phyloP scores from a whole-genome alignment of 2,888 invertebrate genomes.

The Ypsolopha scabrella region DNA sequence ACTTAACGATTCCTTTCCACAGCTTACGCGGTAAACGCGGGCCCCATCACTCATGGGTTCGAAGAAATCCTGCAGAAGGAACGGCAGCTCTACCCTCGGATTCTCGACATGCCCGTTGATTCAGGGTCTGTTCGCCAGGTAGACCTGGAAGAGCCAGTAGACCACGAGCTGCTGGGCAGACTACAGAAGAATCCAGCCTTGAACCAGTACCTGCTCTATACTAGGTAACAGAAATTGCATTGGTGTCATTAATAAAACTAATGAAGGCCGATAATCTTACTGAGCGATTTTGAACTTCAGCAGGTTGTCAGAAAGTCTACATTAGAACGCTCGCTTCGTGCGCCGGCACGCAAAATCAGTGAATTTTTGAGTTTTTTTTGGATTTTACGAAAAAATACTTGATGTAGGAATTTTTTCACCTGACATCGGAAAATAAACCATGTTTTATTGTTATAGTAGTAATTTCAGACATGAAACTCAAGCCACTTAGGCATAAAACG shows the following conservation, averaged over 20 bases:
- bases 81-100: slow-evolving; percentile 20
- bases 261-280: not conserved
- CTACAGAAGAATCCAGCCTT: slow-evolving; percentile 27
- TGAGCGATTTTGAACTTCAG: not conserved
- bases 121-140: slow-evolving; percentile 24
- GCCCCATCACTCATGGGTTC: not conserved
- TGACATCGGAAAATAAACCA: no score
- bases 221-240: slow-evolving; percentile 14
- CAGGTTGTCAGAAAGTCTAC: not conserved
- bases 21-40: not conserved
- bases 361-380: no score
- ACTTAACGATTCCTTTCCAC: not conserved
- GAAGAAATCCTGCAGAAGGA: not conserved
- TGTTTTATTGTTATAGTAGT: no score
- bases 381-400: no score
- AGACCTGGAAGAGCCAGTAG: slow-evolving; percentile 28
- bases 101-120: slow-evolving; percentile 24
- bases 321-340: not conserved
- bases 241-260: no score
- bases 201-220: slow-evolving; percentile 24
- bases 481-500: not conserved
- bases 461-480: no score
- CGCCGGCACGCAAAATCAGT: not conserved
- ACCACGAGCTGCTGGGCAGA: slow-evolving; percentile 22
- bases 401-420: no score